Base-by-base conservation (phyloP, 1,140 invertebrate species). In the Drosophila grimshawi region DNA sequence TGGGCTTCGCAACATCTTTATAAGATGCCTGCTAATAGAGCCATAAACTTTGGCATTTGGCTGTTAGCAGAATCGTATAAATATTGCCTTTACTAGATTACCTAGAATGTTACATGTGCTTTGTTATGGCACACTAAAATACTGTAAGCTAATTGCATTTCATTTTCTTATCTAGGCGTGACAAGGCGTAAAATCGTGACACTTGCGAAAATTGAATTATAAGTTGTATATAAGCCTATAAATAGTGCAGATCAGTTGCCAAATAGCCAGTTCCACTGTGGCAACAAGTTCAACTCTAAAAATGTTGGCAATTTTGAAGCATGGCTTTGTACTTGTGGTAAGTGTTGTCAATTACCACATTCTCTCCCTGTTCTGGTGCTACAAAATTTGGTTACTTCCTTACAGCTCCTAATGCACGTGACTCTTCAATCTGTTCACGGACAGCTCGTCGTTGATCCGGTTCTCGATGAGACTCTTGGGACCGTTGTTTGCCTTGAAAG, bases 11-110 rank as follows among this genome's bases (percentile, higher is more conserved):
- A 45, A 52, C 59, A 52, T 71, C 53, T 56, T 49, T 30, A 60
- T 61, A 53, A 71, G 60, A 49, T 55, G 66, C 57, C 43, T 30
- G 67, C 82, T 86, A 88, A 86, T 86, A 82, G 83, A 86, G 82
- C 76, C 76, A 82, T 86, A 79, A 88, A 86, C 51, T 33, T 63
- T 32, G 27, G 8, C 49, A 49, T 74, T 64, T 43, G 11, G 29
- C 7, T 5, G 48, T 33, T 68, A 39, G 27, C n/a, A 2, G 19
- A 56, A 48, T 45, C 37, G 19, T 32, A 45, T 61, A 3, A 7
- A 37, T 37, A 49, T 49, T 48, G 19, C 33, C 10, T 51, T 19
- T 19, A 19, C 8, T 51, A 27, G 60, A 49, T 48, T 43, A 55
- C 11, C 4, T 27, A 10, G 8, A 56, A 27, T 8, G 32, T 32